Evolutionary conservation across 23 tunicate species (phyloP).

Genomic region (Halocynthia aurantium): DNA sequence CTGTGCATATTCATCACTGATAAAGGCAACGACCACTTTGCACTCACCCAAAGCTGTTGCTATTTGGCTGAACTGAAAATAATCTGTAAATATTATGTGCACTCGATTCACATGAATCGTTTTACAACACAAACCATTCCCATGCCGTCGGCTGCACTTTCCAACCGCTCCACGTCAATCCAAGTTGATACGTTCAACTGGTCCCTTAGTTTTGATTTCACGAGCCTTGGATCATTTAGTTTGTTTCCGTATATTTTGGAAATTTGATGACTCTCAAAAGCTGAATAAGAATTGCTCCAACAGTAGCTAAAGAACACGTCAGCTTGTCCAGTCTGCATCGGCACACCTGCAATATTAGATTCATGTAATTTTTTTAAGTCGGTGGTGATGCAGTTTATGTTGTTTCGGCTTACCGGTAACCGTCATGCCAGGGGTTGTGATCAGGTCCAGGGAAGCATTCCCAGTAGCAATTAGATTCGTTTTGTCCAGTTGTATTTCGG

Average conservation of each 20-base stretch:
- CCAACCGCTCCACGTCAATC: conserved; percentile 83
- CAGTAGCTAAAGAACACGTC: conserved; percentile 93
- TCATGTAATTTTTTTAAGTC: neutral
- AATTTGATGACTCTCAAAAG: conserved; percentile 45
- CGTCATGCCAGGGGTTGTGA: conserved; percentile 24
- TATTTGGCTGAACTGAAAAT: conserved; percentile 72
- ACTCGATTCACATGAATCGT: no score
- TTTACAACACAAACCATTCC: conserved; percentile 52
- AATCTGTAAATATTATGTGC: neutral
- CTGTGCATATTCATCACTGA: conserved; percentile 72
- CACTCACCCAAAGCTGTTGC: conserved; percentile 63
- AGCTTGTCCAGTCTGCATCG: conserved; percentile 27
- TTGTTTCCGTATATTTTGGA: conserved; percentile 26
- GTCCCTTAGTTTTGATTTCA: conserved; percentile 34
- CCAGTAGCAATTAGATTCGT: conserved; percentile 62
- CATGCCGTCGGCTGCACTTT: conserved; percentile 74
- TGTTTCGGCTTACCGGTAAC: conserved; percentile 35
- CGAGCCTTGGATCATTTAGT: conserved; percentile 67
- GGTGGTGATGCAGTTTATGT: neutral
- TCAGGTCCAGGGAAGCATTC: conserved; percentile 35
- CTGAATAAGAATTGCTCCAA: conserved; percentile 73
- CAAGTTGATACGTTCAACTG: conserved; percentile 24
- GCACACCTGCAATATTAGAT: conserved; percentile 30
- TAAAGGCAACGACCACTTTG: conserved; percentile 73
- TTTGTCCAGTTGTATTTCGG: conserved; percentile 34